Conservation (phyloP, 2,888 invertebrate species). For the Callosobruchus maculatus region DNA sequence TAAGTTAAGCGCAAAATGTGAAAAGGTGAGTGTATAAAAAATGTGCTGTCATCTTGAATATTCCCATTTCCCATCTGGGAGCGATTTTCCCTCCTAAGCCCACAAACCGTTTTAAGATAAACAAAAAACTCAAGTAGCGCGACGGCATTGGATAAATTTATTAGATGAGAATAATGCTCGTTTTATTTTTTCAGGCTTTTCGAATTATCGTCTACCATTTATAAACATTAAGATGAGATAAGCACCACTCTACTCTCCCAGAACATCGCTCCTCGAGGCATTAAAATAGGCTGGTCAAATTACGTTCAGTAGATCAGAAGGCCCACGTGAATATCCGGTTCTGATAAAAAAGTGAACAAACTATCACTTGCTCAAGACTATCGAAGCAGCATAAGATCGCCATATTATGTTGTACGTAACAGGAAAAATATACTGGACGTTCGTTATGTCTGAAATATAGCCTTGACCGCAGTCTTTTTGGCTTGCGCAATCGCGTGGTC, state of each 20-base stretch:
- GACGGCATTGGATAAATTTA: neutral
- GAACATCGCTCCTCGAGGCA: neutral
- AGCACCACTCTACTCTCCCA: neutral
- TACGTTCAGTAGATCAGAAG: neutral
- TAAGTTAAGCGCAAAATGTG: neutral
- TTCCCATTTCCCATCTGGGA: neutral
- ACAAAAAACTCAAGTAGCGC: neutral
- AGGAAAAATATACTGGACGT: too few relatives aligned
- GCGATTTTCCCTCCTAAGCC: neutral
- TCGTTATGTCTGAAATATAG: too few relatives aligned
- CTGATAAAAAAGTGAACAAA: too few relatives aligned
- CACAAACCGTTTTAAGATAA: neutral
- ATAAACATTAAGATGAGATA: neutral
- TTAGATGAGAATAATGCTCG: neutral
- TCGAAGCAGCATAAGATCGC: too few relatives aligned
- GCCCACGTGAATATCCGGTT: too few relatives aligned
- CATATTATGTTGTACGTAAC: too few relatives aligned
- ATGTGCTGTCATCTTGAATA: neutral
- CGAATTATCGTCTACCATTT: neutral
- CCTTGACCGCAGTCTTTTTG: too few relatives aligned
- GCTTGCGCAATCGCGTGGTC: too few relatives aligned
- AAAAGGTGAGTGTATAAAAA: neutral
- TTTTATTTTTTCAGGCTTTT: neutral
- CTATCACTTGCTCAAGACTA: too few relatives aligned
- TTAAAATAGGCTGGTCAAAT: neutral